Percentiles rank a stretch among this genome's conserved stretches.
phyloP scores from a whole-genome alignment of 2,797 vertebrate genomes.

The Syngnathus acus region DNA sequence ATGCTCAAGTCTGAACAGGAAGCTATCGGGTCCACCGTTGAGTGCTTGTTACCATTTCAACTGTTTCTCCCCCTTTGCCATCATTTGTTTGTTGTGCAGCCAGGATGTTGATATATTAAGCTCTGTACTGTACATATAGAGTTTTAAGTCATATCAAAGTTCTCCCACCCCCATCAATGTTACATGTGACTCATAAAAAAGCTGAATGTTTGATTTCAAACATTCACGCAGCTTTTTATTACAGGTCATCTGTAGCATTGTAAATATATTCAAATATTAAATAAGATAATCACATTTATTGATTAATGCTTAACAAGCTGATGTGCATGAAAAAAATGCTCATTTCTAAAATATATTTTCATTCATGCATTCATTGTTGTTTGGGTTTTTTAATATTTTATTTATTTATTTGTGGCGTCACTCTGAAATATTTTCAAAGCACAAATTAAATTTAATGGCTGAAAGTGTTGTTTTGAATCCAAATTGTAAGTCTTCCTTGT shows the following conservation, averaged over 20 bases:
- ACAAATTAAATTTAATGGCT: background rate
- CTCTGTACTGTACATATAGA: background rate
- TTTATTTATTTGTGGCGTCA: conserved; percentile 54
- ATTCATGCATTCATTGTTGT: conserved; percentile 44
- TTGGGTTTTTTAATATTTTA: conserved; percentile 34
- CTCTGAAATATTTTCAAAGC: background rate
- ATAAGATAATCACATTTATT: background rate
- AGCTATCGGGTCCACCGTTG: background rate
- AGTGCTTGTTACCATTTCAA: background rate
- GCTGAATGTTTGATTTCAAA: background rate
- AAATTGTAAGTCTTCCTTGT: background rate
- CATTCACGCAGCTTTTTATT: background rate
- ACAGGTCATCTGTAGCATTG: background rate
- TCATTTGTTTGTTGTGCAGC: background rate
- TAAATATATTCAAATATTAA: background rate
- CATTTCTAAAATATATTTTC: conserved; percentile 36
- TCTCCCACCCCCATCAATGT: background rate
- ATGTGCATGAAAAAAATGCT: conserved; percentile 12
- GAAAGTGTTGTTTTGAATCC: background rate
- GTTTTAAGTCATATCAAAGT: background rate
- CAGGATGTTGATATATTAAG: background rate
- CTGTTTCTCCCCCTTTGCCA: background rate
- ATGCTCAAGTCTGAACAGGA: background rate
- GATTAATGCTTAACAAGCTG: background rate
- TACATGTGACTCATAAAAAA: background rate